These are phyloP conservation scores for Aphelenchoides fujianensis DNA, from an alignment of 1,140 invertebrate species.

Conservation along the genomic window DNA sequence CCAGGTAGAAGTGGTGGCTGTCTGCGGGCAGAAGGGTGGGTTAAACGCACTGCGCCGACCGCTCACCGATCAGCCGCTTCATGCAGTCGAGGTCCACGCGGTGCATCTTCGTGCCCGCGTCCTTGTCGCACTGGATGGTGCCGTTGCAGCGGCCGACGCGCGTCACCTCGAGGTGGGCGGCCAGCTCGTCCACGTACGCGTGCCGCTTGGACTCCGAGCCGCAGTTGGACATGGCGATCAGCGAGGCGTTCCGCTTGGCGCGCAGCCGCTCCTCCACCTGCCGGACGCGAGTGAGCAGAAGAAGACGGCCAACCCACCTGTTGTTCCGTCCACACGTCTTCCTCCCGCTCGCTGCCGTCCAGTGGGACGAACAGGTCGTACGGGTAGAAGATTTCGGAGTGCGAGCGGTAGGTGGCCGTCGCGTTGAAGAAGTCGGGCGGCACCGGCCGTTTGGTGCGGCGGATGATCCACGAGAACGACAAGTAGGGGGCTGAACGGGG, in stretches of 20 bases:
- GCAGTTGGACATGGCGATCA: neutral
- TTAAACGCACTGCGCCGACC: too few species aligned
- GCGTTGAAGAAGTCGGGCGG: neutral
- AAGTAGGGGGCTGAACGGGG: too few species aligned
- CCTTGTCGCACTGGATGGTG: neutral
- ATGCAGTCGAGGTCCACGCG: too few species aligned
- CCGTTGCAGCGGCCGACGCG: neutral
- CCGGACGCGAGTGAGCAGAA: too few species aligned
- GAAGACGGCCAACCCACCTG: too few species aligned
- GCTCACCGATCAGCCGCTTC: neutral
- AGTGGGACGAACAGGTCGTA: neutral
- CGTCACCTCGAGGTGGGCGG: neutral
- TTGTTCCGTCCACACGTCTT: neutral
- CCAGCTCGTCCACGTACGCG: neutral
- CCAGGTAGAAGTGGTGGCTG: conserved; percentile 72
- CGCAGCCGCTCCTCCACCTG: neutral
- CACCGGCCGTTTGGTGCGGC: too few species aligned
- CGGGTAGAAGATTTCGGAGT: neutral
- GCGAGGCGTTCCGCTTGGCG: neutral
- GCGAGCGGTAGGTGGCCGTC: neutral
- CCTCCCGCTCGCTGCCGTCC: neutral
- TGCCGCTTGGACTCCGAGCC: neutral
- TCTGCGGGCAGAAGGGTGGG: too few species aligned
- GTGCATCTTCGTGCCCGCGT: too few species aligned
- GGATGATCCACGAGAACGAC: too few species aligned